A percentile compares a stretch with the other conserved stretches of the same genome.
These are phyloP conservation scores for Hydrolagus colliei DNA, from an alignment of 2,797 vertebrate species.

Conservation along the genomic window DNA sequence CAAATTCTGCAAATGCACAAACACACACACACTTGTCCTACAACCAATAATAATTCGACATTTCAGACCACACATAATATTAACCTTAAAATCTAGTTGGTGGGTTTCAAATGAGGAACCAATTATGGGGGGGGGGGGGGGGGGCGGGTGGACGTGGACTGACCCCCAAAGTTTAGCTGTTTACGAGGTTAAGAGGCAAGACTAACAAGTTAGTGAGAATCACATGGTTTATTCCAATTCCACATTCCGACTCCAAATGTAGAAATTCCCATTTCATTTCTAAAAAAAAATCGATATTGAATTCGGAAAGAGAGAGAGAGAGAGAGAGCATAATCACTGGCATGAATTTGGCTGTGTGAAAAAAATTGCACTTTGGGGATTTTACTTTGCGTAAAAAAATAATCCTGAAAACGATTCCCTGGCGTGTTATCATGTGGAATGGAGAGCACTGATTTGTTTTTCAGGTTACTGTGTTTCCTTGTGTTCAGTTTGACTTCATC, in stretches of 20 bases:
- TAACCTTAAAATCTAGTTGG: background rate
- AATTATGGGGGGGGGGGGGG: no score
- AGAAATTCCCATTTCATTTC: background rate
- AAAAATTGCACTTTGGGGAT: constrained; percentile 60
- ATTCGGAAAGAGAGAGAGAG: background rate
- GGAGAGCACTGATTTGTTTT: no score
- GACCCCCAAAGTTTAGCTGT: background rate
- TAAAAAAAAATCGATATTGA: background rate
- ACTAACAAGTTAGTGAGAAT: background rate
- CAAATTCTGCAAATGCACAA: no score
- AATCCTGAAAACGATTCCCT: constrained; percentile 63
- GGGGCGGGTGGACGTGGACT: no score
- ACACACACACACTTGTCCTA: background rate
- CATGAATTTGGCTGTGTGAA: constrained; percentile 52
- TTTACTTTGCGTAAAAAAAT: constrained; percentile 46
- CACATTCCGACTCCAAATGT: background rate
- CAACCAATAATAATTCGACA: background rate
- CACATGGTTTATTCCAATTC: background rate
- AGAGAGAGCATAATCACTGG: constrained; percentile 40
- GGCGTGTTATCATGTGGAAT: no score
- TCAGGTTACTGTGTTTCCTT: no score
- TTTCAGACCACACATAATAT: background rate
- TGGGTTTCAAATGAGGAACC: background rate
- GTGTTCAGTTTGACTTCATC: no score
- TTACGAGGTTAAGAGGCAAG: background rate